Conservation (phyloP, 2,113 vertebrate genomes). For the Aramus guarauna region DNA sequence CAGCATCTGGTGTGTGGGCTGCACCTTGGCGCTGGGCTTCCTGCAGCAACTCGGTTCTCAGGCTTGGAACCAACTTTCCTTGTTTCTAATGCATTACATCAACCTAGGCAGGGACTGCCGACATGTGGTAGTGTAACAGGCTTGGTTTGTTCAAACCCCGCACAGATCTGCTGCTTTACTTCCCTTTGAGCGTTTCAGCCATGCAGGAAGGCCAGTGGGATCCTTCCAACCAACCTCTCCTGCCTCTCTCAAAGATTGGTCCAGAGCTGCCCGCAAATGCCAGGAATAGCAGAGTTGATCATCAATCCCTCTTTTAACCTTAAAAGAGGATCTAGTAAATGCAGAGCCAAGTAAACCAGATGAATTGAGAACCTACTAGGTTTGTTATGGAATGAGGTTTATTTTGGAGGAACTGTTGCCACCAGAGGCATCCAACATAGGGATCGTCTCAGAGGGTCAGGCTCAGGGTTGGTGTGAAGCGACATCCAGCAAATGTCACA, state of each 20-base stretch:
- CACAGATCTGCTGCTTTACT: not conserved
- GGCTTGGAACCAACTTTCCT: not conserved
- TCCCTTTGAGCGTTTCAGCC: not conserved
- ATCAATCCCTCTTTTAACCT: not conserved
- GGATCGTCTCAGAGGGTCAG: not conserved
- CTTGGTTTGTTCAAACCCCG: not conserved
- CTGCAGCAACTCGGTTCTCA: not conserved
- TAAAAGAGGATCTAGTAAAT: not conserved
- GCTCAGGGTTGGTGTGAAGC: not conserved
- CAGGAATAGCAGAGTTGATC: not conserved
- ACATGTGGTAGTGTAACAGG: rapidly evolving
- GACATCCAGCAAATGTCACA: not conserved
- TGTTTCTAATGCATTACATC: not conserved
- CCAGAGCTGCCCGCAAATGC: not conserved
- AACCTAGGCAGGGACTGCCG: not conserved
- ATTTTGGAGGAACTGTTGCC: not conserved
- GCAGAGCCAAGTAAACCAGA: not conserved
- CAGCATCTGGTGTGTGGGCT: not conserved
- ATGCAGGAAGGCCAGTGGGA: rapidly evolving
- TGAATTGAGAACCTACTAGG: not conserved
- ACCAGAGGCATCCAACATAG: not conserved
- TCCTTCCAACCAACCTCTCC: not conserved
- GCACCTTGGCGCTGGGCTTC: not conserved
- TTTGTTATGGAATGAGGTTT: not conserved
- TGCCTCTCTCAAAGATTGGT: not conserved